Base-by-base conservation (phyloP, 2,797 vertebrate genomes). In the Anolis apletophallus region DNA sequence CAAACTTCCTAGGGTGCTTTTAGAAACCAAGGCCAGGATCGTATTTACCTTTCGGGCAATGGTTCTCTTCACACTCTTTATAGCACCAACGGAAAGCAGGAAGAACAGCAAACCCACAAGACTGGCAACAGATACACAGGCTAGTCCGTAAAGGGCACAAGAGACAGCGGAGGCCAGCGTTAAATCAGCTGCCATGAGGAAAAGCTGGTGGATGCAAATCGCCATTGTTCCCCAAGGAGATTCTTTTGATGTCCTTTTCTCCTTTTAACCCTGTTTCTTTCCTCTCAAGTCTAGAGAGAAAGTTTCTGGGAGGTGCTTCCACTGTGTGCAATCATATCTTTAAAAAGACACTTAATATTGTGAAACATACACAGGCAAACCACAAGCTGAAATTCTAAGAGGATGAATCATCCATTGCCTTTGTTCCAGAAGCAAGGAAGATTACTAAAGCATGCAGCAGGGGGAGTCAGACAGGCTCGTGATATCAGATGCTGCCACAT, bases 161-260 rank as follows among this genome's bases (percentile, higher is more conserved):
- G 89, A 94, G 40, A 95, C n/a, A 52, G 71, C 87, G 5, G 84
- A 87, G 0, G 95, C 95, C 0, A 97, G 78, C 1, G 88, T 1
- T 8, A 97, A 54, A 90, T 97, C 96, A 61, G 80, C 55, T 82
- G 81, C 3, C 8, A 95, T 81, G 80, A 96, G 81, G 80, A 94
- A 78, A 72, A 96, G 81, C 9, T 91, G 64, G 83, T 91, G 88
- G 54, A 86, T 3, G 83, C 85, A 12, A 77, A 90, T 79, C 50
- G 90, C 88, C 93, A 94, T 94, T 21, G 57, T 0, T 0, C 87
- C 7, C 86, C 69, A 8, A 36, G 13, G 32, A 34, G 1, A 11
- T 8, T 36, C 8, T 72, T 36, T 40, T 71, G 14, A 26, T 16
- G 34, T 36, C n/a, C n/a, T 16, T 32, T 55, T 26, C 67, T 11